A percentile compares a stretch with the other conserved stretches of the same genome.
Evolutionary conservation across 2,113 vertebrate species (phyloP).

Genomic region (Clarias macrocephalus): DNA sequence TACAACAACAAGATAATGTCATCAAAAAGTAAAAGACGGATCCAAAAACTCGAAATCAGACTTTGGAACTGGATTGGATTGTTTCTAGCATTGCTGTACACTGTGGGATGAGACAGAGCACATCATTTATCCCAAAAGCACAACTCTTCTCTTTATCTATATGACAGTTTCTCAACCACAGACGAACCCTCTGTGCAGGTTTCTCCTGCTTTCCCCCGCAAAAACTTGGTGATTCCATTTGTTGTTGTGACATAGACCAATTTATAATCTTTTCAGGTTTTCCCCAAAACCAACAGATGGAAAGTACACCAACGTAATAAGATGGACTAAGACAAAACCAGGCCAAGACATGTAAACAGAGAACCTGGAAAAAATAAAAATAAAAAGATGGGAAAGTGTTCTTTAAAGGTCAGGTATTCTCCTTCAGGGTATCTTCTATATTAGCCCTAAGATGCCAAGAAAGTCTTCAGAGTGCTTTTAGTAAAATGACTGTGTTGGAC

Average conservation of each 20-base stretch:
- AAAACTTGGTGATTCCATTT: background rate
- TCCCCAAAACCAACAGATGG: background rate
- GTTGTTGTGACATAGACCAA: background rate
- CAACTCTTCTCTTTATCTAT: background rate
- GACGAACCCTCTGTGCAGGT: background rate
- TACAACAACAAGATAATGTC: background rate
- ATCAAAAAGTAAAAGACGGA: background rate
- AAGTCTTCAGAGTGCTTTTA: constrained; percentile 10
- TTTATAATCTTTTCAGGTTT: background rate
- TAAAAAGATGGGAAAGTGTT: background rate
- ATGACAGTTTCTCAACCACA: background rate
- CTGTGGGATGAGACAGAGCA: background rate
- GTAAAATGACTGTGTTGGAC: constrained; percentile 5
- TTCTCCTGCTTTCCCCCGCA: background rate
- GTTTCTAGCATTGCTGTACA: background rate
- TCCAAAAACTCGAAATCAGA: background rate
- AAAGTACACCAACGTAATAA: background rate
- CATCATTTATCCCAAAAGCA: background rate
- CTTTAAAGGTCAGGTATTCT: constrained; percentile 9
- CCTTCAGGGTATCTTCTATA: background rate
- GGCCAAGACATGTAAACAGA: background rate
- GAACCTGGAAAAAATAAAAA: background rate
- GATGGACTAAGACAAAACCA: background rate
- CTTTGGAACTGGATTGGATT: background rate
- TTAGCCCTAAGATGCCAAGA: background rate